Base-by-base conservation (phyloP, 2,888 invertebrate genomes). In the Ctenicera cuprea region DNA sequence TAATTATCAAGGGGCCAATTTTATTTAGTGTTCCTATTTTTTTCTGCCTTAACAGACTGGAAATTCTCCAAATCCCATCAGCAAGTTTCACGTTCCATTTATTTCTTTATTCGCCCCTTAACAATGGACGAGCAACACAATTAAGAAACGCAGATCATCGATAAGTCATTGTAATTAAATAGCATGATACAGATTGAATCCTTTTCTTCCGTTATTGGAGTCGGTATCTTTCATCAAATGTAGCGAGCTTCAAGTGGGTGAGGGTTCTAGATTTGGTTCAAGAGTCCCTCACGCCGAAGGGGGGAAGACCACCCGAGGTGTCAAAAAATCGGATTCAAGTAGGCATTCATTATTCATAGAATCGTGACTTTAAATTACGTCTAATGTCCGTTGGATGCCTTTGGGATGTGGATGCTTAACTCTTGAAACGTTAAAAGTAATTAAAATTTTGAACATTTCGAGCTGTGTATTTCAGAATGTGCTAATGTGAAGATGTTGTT, bases 221-320 rank as follows among this genome's bases (percentile, higher is more conserved):
- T 45, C 71, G 61, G 66, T 43, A 50, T 59, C 71, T 64, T 64
- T 71, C 41, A 63, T 70, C 62, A 26, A 12, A 54, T 18, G 12
- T 54, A 38, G 18, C n/a, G 62, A 43, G 38, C n/a, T 16, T 45
- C 16, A 52, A 71, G 71, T 70, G 63, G 63, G 70, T 52, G 41
- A 63, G 70, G 57, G 70, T 14, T 63, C 20, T 18, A 52, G 22
- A 59, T 74, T 65, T 70, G 18, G 30, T 65, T 65, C 45, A 38
- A 64, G 74, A 30, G 54, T 38, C 43, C 54, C 48, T 67, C 33
- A 50, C 41, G 41, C 48, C 48, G 69, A 62, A 11, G 57, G 68
- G 72, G 61, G 68, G 54, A 52, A 59, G 75, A 75, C 75, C 75
- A 72, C 75, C 75, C 72, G 75, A 75, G 69, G 75, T 75, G 75